Evolutionary conservation across 1,140 invertebrate genomes (phyloP).

Genomic region (Pseudomyrmex flavicornis): DNA sequence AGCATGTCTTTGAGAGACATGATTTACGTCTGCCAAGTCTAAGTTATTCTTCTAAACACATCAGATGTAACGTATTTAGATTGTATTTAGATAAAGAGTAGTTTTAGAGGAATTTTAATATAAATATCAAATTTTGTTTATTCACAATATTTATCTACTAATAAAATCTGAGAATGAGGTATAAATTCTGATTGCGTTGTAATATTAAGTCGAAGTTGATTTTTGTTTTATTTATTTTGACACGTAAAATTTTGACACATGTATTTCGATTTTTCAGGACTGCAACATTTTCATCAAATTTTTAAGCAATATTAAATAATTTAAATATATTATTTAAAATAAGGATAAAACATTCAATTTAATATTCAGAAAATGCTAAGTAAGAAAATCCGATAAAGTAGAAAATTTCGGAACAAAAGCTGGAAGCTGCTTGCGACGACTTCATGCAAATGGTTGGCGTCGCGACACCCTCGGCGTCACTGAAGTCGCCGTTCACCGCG

Average conservation of each 20-base stretch:
- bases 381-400: slow-evolving; percentile 5
- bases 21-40: neutral
- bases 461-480: slow-evolving; percentile 4
- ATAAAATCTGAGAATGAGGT: too few species aligned
- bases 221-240: too few species aligned
- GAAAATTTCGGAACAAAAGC: slow-evolving; percentile 28
- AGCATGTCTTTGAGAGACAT: slow-evolving; percentile 65
- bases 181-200: too few species aligned
- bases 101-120: too few species aligned
- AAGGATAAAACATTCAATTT: neutral
- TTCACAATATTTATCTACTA: too few species aligned
- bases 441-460: slow-evolving; percentile 66
- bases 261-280: too few species aligned
- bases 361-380: neutral
- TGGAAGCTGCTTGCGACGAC: neutral
- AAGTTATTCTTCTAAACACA: neutral
- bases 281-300: too few species aligned
- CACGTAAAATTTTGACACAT: too few species aligned
- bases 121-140: too few species aligned
- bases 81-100: neutral
- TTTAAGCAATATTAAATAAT: too few species aligned
- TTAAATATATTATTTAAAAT: neutral
- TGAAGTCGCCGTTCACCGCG: slow-evolving; percentile 29
- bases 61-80: neutral
- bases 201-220: too few species aligned